A percentile compares a stretch with the other conserved stretches of the same genome.
phyloP scores from a whole-genome alignment of 2,113 vertebrate species.

The Macrotus californicus region DNA sequence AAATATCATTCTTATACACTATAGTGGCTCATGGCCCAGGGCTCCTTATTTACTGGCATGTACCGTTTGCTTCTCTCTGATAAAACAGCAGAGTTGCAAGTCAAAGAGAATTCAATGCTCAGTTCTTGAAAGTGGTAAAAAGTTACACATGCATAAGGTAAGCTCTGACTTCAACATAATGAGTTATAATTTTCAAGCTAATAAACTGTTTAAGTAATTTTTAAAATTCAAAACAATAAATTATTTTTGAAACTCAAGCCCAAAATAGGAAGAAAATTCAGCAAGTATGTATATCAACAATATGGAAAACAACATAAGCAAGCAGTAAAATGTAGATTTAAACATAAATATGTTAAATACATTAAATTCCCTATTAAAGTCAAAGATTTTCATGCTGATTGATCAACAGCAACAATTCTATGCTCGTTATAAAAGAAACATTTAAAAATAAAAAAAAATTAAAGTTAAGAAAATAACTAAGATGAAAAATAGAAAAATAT shows the following conservation, averaged over 20 bases:
- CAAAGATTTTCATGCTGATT: conserved; percentile 1
- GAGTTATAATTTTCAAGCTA: neutral
- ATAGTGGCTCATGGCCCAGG: neutral
- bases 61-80: neutral
- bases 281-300: neutral
- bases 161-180: neutral
- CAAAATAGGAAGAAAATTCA: neutral
- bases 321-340: neutral
- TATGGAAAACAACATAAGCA: neutral
- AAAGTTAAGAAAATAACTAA: neutral
- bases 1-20: neutral
- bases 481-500: neutral
- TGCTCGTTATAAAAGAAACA: neutral
- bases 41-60: neutral
- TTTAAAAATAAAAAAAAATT: neutral
- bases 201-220: neutral
- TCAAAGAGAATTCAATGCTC: neutral
- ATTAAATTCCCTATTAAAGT: neutral
- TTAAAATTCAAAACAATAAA: neutral
- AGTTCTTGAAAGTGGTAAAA: neutral
- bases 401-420: neutral
- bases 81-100: neutral
- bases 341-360: neutral
- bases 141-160: neutral
- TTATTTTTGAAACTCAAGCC: neutral